Evolutionary conservation across 2,113 vertebrate genomes (phyloP), one percentile per base, ranked within the genome.

Genomic region (Pseudois nayaur): DNA sequence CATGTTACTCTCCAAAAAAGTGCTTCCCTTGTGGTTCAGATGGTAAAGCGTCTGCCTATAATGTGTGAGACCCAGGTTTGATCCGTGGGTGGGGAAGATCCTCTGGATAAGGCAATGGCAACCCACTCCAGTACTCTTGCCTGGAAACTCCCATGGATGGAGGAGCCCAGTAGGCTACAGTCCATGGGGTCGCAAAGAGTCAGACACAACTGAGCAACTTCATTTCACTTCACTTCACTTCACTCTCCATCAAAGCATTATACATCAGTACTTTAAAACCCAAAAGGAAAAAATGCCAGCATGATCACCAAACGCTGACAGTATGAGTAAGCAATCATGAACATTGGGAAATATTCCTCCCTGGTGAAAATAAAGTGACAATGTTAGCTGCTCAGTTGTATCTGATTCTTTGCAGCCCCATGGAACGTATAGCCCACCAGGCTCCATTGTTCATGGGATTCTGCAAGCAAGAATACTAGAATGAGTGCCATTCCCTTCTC

Each of bases 31-130:
- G 29, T 62, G 60, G 29, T 14, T 62, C 60, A 62, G 14, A 62
- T 33, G 60, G 6, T 62, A 62, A 62, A 62, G 14, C 0, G 3
- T 33, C 31, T 62, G 14, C 60, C 60, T 3, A 62, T 62, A 62
- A 62, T 33, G 3, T 33, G 14, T 0, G 14, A 62, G 60, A 62
- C 31, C 14, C 0, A 0, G 60, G 60, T 31, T 31, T 3, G 14
- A 33, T 62, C 3, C 3, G 0, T 62, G 31, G 6, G 60, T 33
- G 14, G 31, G 60, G 14, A 62, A 33, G 60, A 62, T 62, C 29
- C 31, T 62, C 60, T 33, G 31, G 60, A 62, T 6, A 62, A 62
- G 60, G 60, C 14, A 33, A 8, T 33, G 60, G 29, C 29, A 62
- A 33, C 14, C 31, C 60, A 33, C 1, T 62, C 14, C 14, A 62